Evolutionary conservation across 2,888 invertebrate species (phyloP).

Genomic region (Toxonevra muliebris): DNA sequence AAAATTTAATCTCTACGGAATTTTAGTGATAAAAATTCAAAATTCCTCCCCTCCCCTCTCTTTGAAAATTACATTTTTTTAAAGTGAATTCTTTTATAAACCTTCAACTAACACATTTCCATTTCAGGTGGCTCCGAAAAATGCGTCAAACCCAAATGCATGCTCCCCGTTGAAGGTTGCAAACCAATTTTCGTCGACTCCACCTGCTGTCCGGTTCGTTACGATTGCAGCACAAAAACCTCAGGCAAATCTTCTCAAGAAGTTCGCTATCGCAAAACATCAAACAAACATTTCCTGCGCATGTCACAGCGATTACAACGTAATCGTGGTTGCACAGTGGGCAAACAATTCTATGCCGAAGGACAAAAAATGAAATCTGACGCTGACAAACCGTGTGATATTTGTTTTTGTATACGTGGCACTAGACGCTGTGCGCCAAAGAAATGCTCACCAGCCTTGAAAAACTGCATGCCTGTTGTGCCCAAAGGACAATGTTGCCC

Average conservation of each 20-base stretch:
- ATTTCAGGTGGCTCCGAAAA: constrained; percentile 70
- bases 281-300: constrained; percentile 61
- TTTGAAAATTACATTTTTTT: too few relatives aligned
- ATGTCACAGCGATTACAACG: constrained; percentile 60
- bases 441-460: constrained; percentile 78
- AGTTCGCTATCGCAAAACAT: constrained; percentile 56
- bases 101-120: background rate
- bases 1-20: too few relatives aligned
- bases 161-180: constrained; percentile 76
- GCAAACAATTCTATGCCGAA: constrained; percentile 72
- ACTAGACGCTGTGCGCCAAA: constrained; percentile 78
- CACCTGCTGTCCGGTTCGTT: constrained; percentile 81
- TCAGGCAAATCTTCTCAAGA: constrained; percentile 60
- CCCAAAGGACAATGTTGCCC: constrained; percentile 84
- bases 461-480: constrained; percentile 80
- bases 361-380: constrained; percentile 74
- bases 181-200: constrained; percentile 64
- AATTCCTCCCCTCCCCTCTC: too few relatives aligned
- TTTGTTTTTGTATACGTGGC: constrained; percentile 83
- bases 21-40: too few relatives aligned
- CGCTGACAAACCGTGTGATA: constrained; percentile 70
- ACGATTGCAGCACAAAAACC: constrained; percentile 71
- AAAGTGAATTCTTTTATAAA: too few relatives aligned
- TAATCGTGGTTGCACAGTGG: constrained; percentile 70
- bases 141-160: constrained; percentile 83